Conservation (phyloP, 2,888 invertebrate genomes). For the Apeira syringaria region DNA sequence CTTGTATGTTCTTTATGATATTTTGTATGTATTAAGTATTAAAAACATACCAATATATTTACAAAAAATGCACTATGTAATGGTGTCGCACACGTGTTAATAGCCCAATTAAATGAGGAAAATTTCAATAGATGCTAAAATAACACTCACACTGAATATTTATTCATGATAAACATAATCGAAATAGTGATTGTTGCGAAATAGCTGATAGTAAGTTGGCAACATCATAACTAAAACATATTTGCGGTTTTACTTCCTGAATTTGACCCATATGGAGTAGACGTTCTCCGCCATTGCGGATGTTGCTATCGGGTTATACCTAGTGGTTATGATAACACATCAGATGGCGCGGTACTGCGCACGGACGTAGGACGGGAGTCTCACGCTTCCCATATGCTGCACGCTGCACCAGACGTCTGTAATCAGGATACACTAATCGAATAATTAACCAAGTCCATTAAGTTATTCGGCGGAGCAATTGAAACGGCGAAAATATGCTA, state of each 20-base stretch:
- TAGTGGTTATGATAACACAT: constrained; percentile 57
- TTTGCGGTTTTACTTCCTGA: constrained; percentile 77
- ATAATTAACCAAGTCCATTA: constrained; percentile 4
- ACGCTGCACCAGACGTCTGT: constrained; percentile 26
- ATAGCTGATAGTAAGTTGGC: neutral
- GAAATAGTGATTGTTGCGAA: constrained; percentile 1
- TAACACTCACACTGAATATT: no score
- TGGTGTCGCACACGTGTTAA: no score
- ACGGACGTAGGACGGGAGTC: constrained; percentile 31
- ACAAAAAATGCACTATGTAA: no score
- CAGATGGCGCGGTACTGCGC: constrained; percentile 47
- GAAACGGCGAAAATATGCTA: no score
- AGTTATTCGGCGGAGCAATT: no score
- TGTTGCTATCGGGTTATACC: constrained; percentile 59
- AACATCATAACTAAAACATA: constrained; percentile 47
- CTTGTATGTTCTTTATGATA: no score
- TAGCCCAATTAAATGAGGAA: no score
- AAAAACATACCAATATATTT: no score
- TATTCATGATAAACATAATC: no score
- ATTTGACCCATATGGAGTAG: constrained; percentile 57
- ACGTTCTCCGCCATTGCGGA: constrained; percentile 58
- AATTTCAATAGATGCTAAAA: no score
- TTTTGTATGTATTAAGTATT: no score
- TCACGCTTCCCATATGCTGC: constrained; percentile 61
- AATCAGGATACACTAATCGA: constrained; percentile 29